A percentile compares a stretch with the other conserved stretches of the same genome.
Conservation (phyloP, 2,797 vertebrate species). For the Sternarchorhynchus goeldii region DNA sequence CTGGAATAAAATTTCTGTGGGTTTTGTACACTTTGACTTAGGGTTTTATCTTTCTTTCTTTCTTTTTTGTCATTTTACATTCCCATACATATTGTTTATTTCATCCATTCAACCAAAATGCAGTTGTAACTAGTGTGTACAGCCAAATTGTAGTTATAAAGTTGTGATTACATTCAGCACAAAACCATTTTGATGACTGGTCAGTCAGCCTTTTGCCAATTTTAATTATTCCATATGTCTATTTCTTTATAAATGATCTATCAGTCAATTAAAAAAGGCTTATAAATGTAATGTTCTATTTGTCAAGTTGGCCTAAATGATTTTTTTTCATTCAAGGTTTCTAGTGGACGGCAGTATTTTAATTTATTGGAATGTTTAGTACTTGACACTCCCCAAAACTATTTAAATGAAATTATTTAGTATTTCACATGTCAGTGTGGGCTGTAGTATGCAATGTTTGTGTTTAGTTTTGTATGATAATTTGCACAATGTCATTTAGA, state of each 20-base stretch:
- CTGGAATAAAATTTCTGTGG: not conserved
- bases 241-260: conserved; percentile 66
- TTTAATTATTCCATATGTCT: conserved; percentile 58
- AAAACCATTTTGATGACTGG: conserved; percentile 50
- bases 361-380: conserved; percentile 42
- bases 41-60: not conserved
- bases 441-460: conserved; percentile 78
- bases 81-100: conserved; percentile 54
- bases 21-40: not conserved
- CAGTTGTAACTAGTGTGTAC: conserved; percentile 72
- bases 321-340: conserved; percentile 19
- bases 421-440: conserved; percentile 72
- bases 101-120: conserved; percentile 65
- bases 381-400: conserved; percentile 71
- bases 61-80: conserved; percentile 3
- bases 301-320: conserved; percentile 66
- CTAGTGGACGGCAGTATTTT: conserved; percentile 24
- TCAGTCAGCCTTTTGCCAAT: conserved; percentile 71
- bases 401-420: conserved; percentile 60
- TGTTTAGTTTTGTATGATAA: conserved; percentile 81
- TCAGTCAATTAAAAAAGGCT: conserved; percentile 69
- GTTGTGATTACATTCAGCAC: conserved; percentile 74
- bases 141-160: conserved; percentile 62
- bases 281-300: conserved; percentile 77
- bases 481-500: conserved; percentile 86